A percentile compares a stretch with the other conserved stretches of the same genome.
Conservation (phyloP, 2,113 vertebrate species). For the Brachyhypopomus occidentalis region DNA sequence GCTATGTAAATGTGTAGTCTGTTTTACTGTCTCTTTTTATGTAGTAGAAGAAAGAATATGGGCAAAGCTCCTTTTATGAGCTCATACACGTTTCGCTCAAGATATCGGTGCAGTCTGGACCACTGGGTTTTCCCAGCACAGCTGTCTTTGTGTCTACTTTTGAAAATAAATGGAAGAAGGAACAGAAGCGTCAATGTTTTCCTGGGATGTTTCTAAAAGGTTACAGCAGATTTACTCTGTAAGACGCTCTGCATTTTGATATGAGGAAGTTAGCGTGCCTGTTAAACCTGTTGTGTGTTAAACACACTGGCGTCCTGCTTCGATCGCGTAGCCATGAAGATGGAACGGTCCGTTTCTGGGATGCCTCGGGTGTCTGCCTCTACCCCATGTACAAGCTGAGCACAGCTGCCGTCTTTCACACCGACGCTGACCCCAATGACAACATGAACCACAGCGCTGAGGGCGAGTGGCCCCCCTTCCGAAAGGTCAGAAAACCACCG, state of each 20-base stretch:
- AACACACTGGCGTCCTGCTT: neutral
- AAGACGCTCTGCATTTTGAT: neutral
- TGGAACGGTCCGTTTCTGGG: constrained; percentile 94
- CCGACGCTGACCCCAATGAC: constrained; percentile 87
- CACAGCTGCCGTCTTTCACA: constrained; percentile 89
- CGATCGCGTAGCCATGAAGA: constrained; percentile 85
- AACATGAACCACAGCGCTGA: constrained; percentile 86
- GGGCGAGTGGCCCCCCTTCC: constrained; percentile 94
- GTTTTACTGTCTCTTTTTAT: too few species aligned
- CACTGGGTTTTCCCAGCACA: neutral
- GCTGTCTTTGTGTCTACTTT: neutral
- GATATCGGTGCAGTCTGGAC: too few species aligned
- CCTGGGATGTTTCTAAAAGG: neutral
- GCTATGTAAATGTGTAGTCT: too few species aligned
- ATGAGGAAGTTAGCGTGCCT: constrained; percentile 3
- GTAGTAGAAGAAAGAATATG: too few species aligned
- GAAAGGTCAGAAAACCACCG: constrained; percentile 78
- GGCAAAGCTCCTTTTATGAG: too few species aligned
- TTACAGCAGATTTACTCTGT: neutral
- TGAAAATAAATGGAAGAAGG: neutral
- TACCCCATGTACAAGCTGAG: constrained; percentile 92
- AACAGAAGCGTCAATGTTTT: neutral
- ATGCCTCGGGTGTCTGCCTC: constrained; percentile 92
- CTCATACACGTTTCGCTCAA: too few species aligned
- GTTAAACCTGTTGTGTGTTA: neutral